Base-by-base conservation (phyloP, 2,888 invertebrate species). In the Apoda limacodes region DNA sequence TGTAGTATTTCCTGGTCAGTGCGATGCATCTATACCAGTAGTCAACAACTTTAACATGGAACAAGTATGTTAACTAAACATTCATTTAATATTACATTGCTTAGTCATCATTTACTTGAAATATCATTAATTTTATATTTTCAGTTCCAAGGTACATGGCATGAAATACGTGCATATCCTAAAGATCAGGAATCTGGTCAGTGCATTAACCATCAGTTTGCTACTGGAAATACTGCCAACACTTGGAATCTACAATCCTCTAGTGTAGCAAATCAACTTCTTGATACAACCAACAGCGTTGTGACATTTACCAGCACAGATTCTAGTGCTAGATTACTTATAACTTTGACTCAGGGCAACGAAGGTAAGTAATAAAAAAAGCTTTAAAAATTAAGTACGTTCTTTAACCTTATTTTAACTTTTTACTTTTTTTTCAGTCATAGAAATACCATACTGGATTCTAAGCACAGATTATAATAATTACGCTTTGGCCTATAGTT, bases 401-500 rank as follows among this genome's bases (percentile, higher is more conserved):
- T 11, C 10, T 2, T 14, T 2, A 6, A 9, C 7, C 28, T 10
- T 4, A 15, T 10, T 25, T 22, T 22, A 24, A 10, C 26, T 25
- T 9, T 19, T 23, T 37, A 7, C 22, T 30, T 9, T 33, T 22
- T 22, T 52, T 48, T n/a, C 47, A 55, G 55, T 22, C 12, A 40
- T 46, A 5, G 33, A 27, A 3, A 47, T 53, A 21, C 48, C 49
- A 4, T 54, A 50, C 26, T 52, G 54, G 54, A 46, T 55, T 26
- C 37, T 55, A 4, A 41, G 72, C 22, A 85, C 85, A 0, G 84
- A 86, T 49, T 87, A 87, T 50, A 61, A 63, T 1, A 68, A 68
- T 33, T 86, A 82, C 40, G 68, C 85, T 1, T 76, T 86, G 1
- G 83, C 85, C 1, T 86, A 84, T 72, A 83, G 84, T 22, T 87